Base-by-base conservation (phyloP, 2,888 invertebrate genomes). In the Rhaphigaster nebulosa region DNA sequence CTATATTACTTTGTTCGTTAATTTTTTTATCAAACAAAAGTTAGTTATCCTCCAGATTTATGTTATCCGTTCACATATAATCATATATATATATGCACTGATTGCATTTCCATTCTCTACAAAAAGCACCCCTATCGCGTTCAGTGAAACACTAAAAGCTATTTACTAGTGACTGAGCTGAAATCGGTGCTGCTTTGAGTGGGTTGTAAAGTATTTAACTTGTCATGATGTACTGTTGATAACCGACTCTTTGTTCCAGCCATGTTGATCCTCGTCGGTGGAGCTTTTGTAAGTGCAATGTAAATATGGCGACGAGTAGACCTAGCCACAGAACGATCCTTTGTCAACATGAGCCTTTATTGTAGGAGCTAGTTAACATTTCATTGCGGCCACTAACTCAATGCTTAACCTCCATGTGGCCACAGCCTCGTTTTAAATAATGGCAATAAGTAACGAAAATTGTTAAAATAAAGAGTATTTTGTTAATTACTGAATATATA, bases 201-300 rank as follows among this genome's bases (percentile, higher is more conserved):
- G 70, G 34, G 1, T 13, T 6, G 20, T 2, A 65, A 76, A 20
- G 70, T 76, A 76, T 76, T 76, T 76, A 76, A 76, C 70, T 38
- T 26, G 5, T 15, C 70, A 76, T 76, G 34, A 76, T 76, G 70
- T 38, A 6, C 34, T 38, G 34, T 76, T 76, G 70, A 76, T 76
- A 5, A 38, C 34, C 8, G 15, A n/a, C 15, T 23, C 70, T 76
- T 38, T 76, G 38, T 76, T 10, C 20, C 8, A 4, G 3, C 60
- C 52, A 52, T 10, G 60, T 13, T 60, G 60, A 60, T 60, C 34
- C 34, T 38, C 29, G 34, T 5, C 34, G 18, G 70, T 34, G 34
- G 20, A 20, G 34, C 70, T 76, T 76, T 76, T 76, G 70, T 76
- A 38, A 76, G 70, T 23, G 70, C 70, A 76, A 76, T 23, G 70